These are phyloP conservation scores for Turdus rufiventris DNA, from an alignment of 2,113 vertebrate species.

Conservation along the genomic window DNA sequence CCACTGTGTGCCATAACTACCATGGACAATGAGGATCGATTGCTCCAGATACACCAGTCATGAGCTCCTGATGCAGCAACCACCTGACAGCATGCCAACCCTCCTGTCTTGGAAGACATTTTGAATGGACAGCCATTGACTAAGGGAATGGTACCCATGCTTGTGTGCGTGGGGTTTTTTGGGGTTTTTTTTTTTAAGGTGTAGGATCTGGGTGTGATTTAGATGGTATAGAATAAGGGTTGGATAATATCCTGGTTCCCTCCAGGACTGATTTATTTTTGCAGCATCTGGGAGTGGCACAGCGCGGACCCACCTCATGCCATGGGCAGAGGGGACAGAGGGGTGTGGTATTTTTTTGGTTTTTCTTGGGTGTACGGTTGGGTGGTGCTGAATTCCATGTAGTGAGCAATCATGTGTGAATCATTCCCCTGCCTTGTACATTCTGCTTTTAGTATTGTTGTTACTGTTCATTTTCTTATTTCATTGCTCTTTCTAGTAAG, in stretches of 20 bases:
- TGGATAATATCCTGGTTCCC: neutral
- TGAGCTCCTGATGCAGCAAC: neutral
- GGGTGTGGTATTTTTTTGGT: neutral
- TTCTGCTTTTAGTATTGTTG: neutral
- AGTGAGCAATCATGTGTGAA: neutral
- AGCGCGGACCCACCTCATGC: neutral
- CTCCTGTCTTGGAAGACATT: neutral
- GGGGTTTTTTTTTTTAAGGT: neutral
- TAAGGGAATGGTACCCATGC: neutral
- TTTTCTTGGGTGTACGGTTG: neutral
- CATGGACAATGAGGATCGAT: neutral
- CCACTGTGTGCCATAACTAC: neutral
- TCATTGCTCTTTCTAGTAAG: neutral
- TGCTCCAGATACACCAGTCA: neutral
- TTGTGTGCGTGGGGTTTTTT: neutral
- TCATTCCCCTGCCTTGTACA: neutral
- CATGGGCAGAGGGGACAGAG: neutral
- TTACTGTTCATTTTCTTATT: neutral
- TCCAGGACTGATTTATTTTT: neutral
- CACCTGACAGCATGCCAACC: neutral
- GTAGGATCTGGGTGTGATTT: neutral
- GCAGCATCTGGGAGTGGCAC: neutral
- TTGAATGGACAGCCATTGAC: neutral
- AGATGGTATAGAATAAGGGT: neutral
- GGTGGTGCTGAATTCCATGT: neutral